phyloP scores from a whole-genome alignment of 2,888 invertebrate genomes.

The Chalcosyrphus nemorum region DNA sequence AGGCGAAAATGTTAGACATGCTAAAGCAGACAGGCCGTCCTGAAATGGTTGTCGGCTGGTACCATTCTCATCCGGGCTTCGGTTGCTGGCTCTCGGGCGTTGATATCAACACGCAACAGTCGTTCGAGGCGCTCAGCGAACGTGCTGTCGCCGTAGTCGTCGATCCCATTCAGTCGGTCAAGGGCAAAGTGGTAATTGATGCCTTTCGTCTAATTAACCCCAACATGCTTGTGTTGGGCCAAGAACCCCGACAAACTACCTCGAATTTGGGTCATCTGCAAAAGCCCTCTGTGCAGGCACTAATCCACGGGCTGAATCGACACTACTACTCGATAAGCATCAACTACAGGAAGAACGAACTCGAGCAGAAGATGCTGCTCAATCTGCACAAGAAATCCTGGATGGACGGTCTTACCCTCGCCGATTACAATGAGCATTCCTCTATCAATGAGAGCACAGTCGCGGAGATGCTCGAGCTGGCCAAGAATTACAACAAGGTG shows the following conservation, averaged over 20 bases:
- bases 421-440: constrained; percentile 96
- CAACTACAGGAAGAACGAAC: constrained; percentile 98
- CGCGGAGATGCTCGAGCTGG: constrained; percentile 97
- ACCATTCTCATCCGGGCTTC: constrained; percentile 99
- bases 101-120: constrained; percentile 99
- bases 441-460: constrained; percentile 96
- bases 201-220: constrained; percentile 99
- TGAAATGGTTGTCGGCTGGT: constrained; percentile 99
- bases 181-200: constrained; percentile 99
- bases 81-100: constrained; percentile 99
- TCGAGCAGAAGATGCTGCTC: constrained; percentile 99
- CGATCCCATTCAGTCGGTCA: constrained; percentile 99
- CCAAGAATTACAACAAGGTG: constrained; percentile 97
- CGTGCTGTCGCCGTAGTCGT: constrained; percentile 99
- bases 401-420: constrained; percentile 97
- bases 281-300: constrained; percentile 99
- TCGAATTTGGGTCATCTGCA: constrained; percentile 99
- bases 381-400: constrained; percentile 99
- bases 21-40: constrained; percentile 98
- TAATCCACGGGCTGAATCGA: constrained; percentile 98
- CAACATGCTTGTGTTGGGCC: constrained; percentile 99
- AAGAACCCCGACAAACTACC: constrained; percentile 99
- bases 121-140: constrained; percentile 98
- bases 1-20: constrained; percentile 99
- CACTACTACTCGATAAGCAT: constrained; percentile 99